Base-by-base conservation (phyloP, 2,888 invertebrate species). In the Acleris cristana region DNA sequence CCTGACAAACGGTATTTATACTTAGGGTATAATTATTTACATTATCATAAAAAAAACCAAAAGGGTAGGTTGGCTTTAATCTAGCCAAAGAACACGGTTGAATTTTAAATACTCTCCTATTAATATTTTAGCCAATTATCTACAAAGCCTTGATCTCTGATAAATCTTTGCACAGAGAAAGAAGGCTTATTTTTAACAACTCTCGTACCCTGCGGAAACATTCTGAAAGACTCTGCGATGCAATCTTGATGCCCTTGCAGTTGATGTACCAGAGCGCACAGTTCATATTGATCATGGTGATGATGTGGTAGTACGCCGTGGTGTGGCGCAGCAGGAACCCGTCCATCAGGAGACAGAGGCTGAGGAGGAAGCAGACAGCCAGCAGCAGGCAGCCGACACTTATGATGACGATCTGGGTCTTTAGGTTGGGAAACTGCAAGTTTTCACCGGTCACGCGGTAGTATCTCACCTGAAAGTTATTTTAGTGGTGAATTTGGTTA, bases 211-310 rank as follows among this genome's bases (percentile, higher is more conserved):
- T 86, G 26, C 86, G 86, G 71, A 94, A 94, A 71, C 93, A 93
- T 59, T 88, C 87, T 0, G 94, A 93, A 3, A 94, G 85, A 64
- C 94, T 92, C 74, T 91, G 90, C 16, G 94, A 94, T 0, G 95
- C 95, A 51, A 94, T 94, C 76, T 94, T 94, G 66, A 95, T 95
- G 2, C 94, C 95, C 76, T 94, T 92, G 69, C 95, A 95, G 79
- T 95, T 95, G 64, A 95, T 95, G 75, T 95, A 95, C 95, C 95
- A 95, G 2, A 95, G 86, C 0, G 95, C 95, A 70, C 95, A 95
- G 78, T 95, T 95, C 95, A 95, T 95, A 74, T 95, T 95, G 59
- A 95, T 94, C 95, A 95, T 95, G 0, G 94, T 95, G 44, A 95
- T 94, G 55, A 95, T 95, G 74, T 95, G 95, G 76, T 94, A 94